A percentile compares a stretch with the other conserved stretches of the same genome.
These are phyloP conservation scores for Sardina pilchardus DNA, from an alignment of 2,113 vertebrate species.

Conservation along the genomic window DNA sequence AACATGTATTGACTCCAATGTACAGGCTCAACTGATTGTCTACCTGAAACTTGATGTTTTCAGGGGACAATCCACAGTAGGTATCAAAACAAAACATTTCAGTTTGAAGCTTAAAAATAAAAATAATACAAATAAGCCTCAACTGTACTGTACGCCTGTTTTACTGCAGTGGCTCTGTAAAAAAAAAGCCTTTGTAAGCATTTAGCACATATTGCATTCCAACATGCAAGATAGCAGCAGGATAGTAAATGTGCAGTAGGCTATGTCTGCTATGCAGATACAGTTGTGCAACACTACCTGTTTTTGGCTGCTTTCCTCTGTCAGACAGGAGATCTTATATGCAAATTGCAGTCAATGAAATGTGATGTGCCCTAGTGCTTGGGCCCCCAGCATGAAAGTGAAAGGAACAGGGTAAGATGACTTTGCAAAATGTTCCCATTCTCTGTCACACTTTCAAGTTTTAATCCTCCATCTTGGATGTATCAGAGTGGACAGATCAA, in stretches of 20 bases:
- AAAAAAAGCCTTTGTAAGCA: neutral
- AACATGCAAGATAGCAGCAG: neutral
- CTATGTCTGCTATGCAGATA: neutral
- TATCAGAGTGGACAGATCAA: slow-evolving; percentile 34
- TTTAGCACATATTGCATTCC: neutral
- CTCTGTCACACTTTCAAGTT: slow-evolving; percentile 27
- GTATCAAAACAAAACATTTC: no score
- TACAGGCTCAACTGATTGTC: no score
- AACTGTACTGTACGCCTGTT: neutral
- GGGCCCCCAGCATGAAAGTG: neutral
- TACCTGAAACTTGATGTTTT: no score
- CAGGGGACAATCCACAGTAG: no score
- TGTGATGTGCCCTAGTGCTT: neutral
- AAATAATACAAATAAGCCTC: neutral
- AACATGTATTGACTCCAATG: neutral
- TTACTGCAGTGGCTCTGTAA: neutral
- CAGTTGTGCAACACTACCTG: neutral
- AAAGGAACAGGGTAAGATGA: slow-evolving; percentile 1
- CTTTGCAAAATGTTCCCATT: slow-evolving; percentile 20
- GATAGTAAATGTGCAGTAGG: neutral
- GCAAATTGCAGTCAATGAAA: neutral
- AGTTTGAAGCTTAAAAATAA: no score
- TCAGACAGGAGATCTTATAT: neutral
- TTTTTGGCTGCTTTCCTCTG: neutral
- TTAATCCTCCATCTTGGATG: slow-evolving; percentile 32